phyloP scores from a whole-genome alignment of 2,113 vertebrate genomes.

The Sapajus apella region DNA sequence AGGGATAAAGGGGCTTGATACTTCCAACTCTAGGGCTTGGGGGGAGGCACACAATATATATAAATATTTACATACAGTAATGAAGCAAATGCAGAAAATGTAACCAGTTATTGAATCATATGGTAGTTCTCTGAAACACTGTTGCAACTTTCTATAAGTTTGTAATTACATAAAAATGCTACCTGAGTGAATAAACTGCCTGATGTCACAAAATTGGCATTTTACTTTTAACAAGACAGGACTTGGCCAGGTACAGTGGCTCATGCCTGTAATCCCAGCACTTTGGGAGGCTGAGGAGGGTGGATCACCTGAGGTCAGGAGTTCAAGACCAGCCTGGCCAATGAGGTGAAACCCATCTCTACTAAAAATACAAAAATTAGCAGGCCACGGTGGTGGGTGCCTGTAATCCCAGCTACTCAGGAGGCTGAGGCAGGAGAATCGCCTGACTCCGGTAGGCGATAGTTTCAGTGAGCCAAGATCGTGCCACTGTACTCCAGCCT shows the following conservation, averaged over 20 bases:
- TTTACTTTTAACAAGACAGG: slow-evolving; percentile 40
- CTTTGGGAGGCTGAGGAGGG: too few relatives aligned
- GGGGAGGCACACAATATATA: background rate
- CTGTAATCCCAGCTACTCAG: too few relatives aligned
- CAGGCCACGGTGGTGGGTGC: too few relatives aligned
- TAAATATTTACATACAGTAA: background rate
- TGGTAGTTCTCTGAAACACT: background rate
- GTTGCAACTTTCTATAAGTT: slow-evolving; percentile 13
- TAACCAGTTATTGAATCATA: background rate
- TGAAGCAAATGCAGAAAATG: background rate
- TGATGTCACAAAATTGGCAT: background rate
- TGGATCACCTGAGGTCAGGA: too few relatives aligned
- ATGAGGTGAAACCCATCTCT: too few relatives aligned
- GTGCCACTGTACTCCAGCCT: too few relatives aligned
- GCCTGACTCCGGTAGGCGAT: too few relatives aligned
- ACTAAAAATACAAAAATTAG: too few relatives aligned
- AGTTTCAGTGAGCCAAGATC: too few relatives aligned
- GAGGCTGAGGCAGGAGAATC: too few relatives aligned
- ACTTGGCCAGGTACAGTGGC: background rate
- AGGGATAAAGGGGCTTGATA: background rate
- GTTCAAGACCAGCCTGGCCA: too few relatives aligned
- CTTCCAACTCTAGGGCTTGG: background rate
- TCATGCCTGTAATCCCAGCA: too few relatives aligned
- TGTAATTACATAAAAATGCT: slow-evolving; percentile 28
- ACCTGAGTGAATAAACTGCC: background rate